Conservation (phyloP, 1,140 invertebrate genomes). For the Hypsibius dujardini region DNA sequence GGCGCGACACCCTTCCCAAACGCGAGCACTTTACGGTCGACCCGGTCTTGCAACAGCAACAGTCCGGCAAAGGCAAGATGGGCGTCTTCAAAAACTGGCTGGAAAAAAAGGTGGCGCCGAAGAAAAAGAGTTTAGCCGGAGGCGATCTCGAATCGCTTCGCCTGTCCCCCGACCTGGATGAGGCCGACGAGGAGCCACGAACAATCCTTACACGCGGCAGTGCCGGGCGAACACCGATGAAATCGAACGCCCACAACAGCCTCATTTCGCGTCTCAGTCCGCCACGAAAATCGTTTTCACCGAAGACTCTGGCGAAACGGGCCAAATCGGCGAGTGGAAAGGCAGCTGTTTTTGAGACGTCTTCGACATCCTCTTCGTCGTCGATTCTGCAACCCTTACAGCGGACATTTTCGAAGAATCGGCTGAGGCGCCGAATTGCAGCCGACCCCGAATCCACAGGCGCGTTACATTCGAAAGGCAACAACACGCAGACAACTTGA, state of each 20-base stretch:
- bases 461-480: constrained; percentile 40
- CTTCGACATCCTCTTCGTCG: too few species aligned
- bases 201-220: neutral
- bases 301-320: neutral
- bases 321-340: neutral
- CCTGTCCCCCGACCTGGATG: neutral
- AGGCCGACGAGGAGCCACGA: neutral
- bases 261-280: neutral
- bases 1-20: neutral
- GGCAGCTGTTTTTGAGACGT: neutral
- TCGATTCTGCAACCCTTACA: constrained; percentile 12
- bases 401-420: constrained; percentile 19
- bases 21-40: neutral
- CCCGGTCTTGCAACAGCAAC: too few species aligned
- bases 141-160: neutral
- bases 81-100: constrained; percentile 8
- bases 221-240: too few species aligned
- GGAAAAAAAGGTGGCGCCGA: neutral
- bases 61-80: neutral
- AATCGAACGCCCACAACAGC: too few species aligned
- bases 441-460: constrained; percentile 31
- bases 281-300: neutral
- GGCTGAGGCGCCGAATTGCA: constrained; percentile 22
- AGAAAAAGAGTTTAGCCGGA: neutral
- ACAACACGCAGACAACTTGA: too few species aligned